A percentile compares a stretch with the other conserved stretches of the same genome.
These are phyloP conservation scores for Priocnemis perturbator DNA, from an alignment of 2,888 invertebrate genomes.

Conservation along the genomic window DNA sequence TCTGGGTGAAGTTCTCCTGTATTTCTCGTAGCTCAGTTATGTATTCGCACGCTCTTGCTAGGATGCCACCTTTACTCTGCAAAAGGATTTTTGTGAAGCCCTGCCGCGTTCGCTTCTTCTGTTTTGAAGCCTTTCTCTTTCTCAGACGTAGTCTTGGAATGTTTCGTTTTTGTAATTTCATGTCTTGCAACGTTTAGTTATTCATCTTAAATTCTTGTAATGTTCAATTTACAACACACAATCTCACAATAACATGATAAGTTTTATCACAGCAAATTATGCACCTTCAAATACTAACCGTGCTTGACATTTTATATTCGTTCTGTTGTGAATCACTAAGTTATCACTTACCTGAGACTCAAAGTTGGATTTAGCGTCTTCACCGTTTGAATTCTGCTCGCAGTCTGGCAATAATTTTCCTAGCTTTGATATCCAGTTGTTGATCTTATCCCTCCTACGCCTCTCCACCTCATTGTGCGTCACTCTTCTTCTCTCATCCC, in stretches of 20 bases:
- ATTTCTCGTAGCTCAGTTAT: slow-evolving; percentile 87
- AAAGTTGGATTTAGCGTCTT: slow-evolving; percentile 72
- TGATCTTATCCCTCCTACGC: slow-evolving; percentile 93
- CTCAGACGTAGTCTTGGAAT: too few relatives aligned
- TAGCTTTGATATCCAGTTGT: slow-evolving; percentile 94
- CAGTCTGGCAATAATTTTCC: slow-evolving; percentile 86
- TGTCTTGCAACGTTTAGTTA: too few relatives aligned
- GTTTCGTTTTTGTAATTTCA: too few relatives aligned
- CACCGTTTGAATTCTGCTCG: slow-evolving; percentile 75
- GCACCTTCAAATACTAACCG: too few relatives aligned
- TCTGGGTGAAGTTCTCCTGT: slow-evolving; percentile 81
- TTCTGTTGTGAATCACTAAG: too few relatives aligned
- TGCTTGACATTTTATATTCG: too few relatives aligned
- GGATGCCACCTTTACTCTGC: slow-evolving; percentile 93
- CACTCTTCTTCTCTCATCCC: slow-evolving; percentile 88
- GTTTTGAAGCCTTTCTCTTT: too few relatives aligned
- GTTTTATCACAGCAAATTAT: too few relatives aligned
- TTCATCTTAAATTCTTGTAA: too few relatives aligned
- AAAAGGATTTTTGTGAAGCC: slow-evolving; percentile 27
- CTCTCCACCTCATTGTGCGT: slow-evolving; percentile 97
- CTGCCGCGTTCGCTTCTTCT: neutral
- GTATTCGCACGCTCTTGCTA: slow-evolving; percentile 95
- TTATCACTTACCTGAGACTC: slow-evolving; percentile 67
- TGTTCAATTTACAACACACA: too few relatives aligned
- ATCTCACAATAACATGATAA: too few relatives aligned